phyloP scores from a whole-genome alignment of 1,140 invertebrate species.

The Drosophila sulfurigaster region DNA sequence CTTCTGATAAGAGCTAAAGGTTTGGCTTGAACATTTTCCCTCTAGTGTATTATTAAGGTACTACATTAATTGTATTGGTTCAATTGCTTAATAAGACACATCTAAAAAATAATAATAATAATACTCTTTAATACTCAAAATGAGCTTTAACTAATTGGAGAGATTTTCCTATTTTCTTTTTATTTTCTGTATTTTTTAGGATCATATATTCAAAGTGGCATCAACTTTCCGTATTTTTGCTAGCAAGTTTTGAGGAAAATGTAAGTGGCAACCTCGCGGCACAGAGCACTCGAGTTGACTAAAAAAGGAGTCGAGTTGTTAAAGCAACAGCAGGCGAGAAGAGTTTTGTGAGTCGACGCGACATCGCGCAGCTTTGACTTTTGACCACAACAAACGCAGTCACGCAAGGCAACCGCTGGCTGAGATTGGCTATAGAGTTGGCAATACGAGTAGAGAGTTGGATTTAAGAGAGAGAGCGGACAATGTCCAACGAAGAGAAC shows the following conservation, averaged over 20 bases:
- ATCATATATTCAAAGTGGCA: background rate
- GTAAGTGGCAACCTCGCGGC: conserved; percentile 22
- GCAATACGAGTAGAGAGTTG: conserved; percentile 20
- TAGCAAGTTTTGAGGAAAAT: conserved; percentile 1
- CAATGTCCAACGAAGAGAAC: conserved; percentile 77
- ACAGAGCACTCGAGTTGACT: conserved; percentile 26
- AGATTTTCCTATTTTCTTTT: no score
- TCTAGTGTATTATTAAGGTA: no score
- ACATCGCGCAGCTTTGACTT: conserved; percentile 50
- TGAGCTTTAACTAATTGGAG: no score
- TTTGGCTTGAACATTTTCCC: no score
- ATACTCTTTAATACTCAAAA: no score
- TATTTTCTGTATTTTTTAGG: conserved; percentile 17
- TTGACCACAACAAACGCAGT: conserved; percentile 72
- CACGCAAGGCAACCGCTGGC: conserved; percentile 60
- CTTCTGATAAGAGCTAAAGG: no score
- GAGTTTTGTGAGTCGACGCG: conserved; percentile 60
- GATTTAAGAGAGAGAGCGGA: conserved; percentile 60
- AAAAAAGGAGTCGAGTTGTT: background rate
- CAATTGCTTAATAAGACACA: no score
- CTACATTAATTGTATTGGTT: no score
- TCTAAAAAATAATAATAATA: no score
- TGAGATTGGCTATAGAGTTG: conserved; percentile 19
- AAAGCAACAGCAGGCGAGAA: conserved; percentile 8
- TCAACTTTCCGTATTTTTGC: background rate